A percentile compares a stretch with the other conserved stretches of the same genome.
These are phyloP conservation scores for Chlorospingus semifuscus DNA, from an alignment of 2,797 vertebrate species.

Conservation along the genomic window DNA sequence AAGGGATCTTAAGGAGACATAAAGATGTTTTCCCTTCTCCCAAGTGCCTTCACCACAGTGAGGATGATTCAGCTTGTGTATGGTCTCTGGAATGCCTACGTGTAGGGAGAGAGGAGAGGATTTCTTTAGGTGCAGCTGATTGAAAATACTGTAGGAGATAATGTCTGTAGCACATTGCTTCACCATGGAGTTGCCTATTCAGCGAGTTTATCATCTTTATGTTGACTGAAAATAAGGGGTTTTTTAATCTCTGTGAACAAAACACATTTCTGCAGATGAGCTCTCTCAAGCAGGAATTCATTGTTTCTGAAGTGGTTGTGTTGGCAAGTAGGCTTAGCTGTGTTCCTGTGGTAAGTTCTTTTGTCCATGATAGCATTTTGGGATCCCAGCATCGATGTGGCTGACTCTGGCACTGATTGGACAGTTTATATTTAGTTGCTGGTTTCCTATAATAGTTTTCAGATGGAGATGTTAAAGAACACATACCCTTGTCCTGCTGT, in stretches of 20 bases:
- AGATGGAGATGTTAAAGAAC: constrained; percentile 45
- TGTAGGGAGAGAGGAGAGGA: background rate
- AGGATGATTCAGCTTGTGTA: constrained; percentile 11
- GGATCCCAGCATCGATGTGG: constrained; percentile 4
- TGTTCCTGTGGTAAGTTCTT: constrained; percentile 36
- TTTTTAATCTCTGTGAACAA: background rate
- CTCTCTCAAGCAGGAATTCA: background rate
- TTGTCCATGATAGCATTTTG: constrained; percentile 33
- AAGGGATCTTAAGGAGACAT: background rate
- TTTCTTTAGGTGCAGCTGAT: background rate
- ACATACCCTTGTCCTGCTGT: constrained; percentile 47
- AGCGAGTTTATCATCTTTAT: background rate
- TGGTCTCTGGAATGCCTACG: background rate
- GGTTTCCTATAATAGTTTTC: constrained; percentile 56
- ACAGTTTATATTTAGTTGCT: constrained; percentile 54
- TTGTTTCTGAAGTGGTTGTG: background rate
- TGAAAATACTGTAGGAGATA: background rate
- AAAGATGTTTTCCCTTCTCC: constrained; percentile 13
- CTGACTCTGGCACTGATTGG: background rate
- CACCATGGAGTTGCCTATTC: background rate
- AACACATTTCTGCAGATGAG: background rate
- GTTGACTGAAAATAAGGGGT: background rate
- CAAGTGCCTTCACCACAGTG: background rate
- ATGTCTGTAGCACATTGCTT: background rate
- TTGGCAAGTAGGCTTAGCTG: background rate